Conservation (phyloP, 23 tunicate genomes). For the Ascidia mentula region DNA sequence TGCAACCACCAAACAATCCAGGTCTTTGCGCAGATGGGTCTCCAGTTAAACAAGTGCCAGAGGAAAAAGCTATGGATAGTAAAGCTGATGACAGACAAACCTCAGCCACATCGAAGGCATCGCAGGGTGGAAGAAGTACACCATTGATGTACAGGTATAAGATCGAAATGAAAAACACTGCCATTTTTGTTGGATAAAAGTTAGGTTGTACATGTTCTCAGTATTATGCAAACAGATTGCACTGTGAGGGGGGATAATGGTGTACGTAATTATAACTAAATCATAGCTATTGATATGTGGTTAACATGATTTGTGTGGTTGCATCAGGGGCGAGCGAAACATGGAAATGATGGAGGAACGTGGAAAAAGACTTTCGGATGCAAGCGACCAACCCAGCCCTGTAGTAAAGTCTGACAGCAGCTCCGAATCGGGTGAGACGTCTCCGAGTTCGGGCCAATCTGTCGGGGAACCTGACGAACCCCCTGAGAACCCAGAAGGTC, state of each 20-base stretch:
- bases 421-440: not conserved
- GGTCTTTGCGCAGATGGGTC: no score
- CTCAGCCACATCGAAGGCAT: no score
- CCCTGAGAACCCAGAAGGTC: not conserved
- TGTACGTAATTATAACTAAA: not conserved
- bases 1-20: no score
- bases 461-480: not conserved
- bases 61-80: no score
- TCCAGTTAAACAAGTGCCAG: no score
- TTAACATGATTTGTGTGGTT: not conserved
- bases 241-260: no score
- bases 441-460: not conserved
- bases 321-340: slow-evolving; percentile 19
- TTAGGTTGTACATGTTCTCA: no score
- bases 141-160: slow-evolving; percentile 80
- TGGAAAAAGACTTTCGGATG: not conserved
- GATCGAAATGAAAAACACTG: not conserved
- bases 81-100: no score
- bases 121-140: slow-evolving; percentile 54
- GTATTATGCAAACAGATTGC: no score
- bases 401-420: not conserved
- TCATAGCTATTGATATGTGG: not conserved
- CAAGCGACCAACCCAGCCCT: not conserved
- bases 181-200: no score
- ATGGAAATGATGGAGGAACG: slow-evolving; percentile 3